phyloP scores from a whole-genome alignment of 2,113 vertebrate species.

The Malurus elegans region DNA sequence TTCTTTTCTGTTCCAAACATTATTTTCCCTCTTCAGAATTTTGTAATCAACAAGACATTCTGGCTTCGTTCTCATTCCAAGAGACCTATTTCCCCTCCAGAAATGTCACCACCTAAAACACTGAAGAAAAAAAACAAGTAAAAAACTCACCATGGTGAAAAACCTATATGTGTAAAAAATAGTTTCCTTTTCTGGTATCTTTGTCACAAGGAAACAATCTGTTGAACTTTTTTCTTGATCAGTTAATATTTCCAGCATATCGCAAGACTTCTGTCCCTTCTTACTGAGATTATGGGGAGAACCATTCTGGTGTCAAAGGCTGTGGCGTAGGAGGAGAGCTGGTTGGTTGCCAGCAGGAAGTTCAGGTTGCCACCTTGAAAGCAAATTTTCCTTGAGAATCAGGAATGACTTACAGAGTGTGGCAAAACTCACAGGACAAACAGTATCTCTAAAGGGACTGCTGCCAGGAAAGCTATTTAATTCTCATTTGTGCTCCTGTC shows the following conservation, averaged over 20 bases:
- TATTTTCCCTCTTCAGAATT: background rate
- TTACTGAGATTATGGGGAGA: background rate
- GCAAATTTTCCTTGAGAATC: constrained; percentile 19
- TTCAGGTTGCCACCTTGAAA: constrained; percentile 39
- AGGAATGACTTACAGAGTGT: background rate
- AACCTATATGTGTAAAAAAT: background rate
- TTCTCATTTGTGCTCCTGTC: background rate
- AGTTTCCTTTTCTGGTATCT: background rate
- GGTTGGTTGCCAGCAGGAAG: background rate
- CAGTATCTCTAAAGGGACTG: background rate
- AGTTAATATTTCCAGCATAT: background rate
- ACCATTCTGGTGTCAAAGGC: background rate
- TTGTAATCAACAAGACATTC: background rate
- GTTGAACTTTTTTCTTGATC: background rate
- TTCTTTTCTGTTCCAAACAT: background rate
- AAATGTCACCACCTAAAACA: background rate
- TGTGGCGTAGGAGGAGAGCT: background rate
- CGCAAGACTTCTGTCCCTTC: background rate
- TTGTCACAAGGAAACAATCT: background rate
- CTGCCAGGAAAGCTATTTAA: background rate
- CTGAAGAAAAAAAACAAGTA: background rate
- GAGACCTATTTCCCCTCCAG: background rate
- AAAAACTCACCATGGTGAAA: background rate
- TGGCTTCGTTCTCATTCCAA: background rate
- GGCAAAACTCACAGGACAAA: background rate